Evolutionary conservation across 1,140 invertebrate genomes (phyloP), one percentile per base, ranked within the genome.

Genomic region (Ruditapes philippinarum): DNA sequence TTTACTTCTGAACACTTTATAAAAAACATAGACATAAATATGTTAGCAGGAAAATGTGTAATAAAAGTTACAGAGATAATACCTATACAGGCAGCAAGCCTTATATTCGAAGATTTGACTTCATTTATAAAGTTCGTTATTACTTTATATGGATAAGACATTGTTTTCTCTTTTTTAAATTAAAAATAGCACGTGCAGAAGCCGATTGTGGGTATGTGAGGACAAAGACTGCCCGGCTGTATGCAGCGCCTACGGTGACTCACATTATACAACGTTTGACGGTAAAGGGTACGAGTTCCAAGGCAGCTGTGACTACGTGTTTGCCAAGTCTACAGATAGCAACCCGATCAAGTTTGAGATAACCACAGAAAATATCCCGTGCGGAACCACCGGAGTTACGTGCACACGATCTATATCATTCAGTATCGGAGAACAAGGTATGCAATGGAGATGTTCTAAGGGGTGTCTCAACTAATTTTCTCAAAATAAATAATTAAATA

Each of bases 221-320:
- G 83, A 90, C 68, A 96, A 97, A 60, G 92, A 94, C 14, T 95
- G 95, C 68, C 94, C 94, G 12, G 92, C 93, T 14, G 92, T 92
- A 0, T 95, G 98, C 94, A 97, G 97, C 0, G 97, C 97, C 0
- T 96, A 98, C 42, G 95, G 95, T 9, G 93, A 94, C n/a, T 94
- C 93, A 0, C 98, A 99, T 95, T 98, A 98, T 93, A 97, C 97
- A 90, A 98, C 98, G 0, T 99, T 98, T 93, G 98, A 99, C 95
- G 97, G 97, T 0, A 97, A 97, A n/a, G 96, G 97, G 11, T 99
- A 97, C 94, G 98, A 98, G 93, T 99, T 98, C 95, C 98, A 98
- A 95, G 98, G 42, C 97, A 91, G 97, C 65, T 99, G 98, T 94
- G 97, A 98, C 86, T 99, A 99, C 93, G 96, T 98, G 19, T 95